Evolutionary conservation across 1,140 invertebrate species (phyloP).

Genomic region (Atta texana): DNA sequence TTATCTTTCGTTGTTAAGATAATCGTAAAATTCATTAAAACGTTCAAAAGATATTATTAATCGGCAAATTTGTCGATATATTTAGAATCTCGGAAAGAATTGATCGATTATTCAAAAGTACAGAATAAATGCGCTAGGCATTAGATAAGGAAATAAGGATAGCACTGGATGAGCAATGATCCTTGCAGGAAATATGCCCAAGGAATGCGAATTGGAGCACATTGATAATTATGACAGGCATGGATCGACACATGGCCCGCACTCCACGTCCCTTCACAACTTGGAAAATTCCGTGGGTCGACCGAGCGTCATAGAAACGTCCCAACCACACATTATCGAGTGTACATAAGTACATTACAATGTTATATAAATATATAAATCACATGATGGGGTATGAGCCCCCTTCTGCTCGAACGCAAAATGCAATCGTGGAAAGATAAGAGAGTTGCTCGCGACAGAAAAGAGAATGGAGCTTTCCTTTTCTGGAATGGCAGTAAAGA

Average conservation of each 20-base stretch:
- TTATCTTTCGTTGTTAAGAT: not conserved
- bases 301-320: conserved; percentile 94
- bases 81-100: not conserved
- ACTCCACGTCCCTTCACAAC: conserved; percentile 85
- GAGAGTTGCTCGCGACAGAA: conserved; percentile 66
- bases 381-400: conserved; percentile 63
- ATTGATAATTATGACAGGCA: conserved; percentile 85
- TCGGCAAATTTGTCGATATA: not conserved
- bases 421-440: conserved; percentile 74
- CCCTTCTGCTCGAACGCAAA: conserved; percentile 66
- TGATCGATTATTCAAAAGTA: not conserved
- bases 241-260: conserved; percentile 80
- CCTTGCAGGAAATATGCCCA: conserved; percentile 83
- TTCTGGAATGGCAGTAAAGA: conserved; percentile 41
- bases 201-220: conserved; percentile 83
- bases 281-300: conserved; percentile 89
- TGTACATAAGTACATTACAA: conserved; percentile 89
- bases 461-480: not conserved
- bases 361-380: conserved; percentile 88
- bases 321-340: conserved; percentile 94
- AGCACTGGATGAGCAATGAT: not conserved
- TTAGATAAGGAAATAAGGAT: not conserved
- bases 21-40: not conserved
- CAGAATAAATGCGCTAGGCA: not conserved
- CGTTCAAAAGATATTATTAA: not conserved